Evolutionary conservation across 2,888 invertebrate genomes (phyloP), one percentile per base, ranked within the genome.

Genomic region (Lepidonotus clava): DNA sequence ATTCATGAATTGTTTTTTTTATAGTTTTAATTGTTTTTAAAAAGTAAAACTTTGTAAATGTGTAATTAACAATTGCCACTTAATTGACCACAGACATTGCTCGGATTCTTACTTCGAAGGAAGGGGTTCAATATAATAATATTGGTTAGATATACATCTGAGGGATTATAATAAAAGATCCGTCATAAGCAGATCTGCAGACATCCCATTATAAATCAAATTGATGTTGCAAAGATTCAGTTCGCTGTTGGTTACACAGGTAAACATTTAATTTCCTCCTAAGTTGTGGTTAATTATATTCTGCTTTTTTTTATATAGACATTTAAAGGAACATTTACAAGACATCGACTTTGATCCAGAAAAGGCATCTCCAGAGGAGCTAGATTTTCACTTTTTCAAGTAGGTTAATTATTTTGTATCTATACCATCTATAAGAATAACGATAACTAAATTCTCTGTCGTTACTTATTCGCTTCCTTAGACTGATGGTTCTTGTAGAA

Each of bases 381-480:
- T 84, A 6, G 84, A 84, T 24, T 84, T 84, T 24, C 84, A 84
- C 84, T 84, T 84, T 36, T 84, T 84, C 67, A 84, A 84, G 84
- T 84, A 66, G 38, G 84, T 84, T 21, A 21, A 51, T 21, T 51
- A 51, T 14, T 51, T 51, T 51, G 51, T 51, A 51, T 51, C n/a
- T n/a, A n/a, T n/a, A n/a, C n/a, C n/a, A n/a, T n/a, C n/a, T n/a
- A n/a, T n/a, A n/a, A n/a, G n/a, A n/a, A n/a, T n/a, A n/a, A n/a
- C n/a, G n/a, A n/a, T n/a, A n/a, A n/a, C n/a, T n/a, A n/a, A n/a
- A n/a, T n/a, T n/a, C n/a, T n/a, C n/a, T n/a, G n/a, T n/a, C n/a
- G n/a, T n/a, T n/a, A n/a, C n/a, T n/a, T n/a, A n/a, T n/a, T n/a
- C n/a, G n/a, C n/a, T n/a, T n/a, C n/a, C n/a, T n/a, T n/a, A n/a